Evolutionary conservation across 2,888 invertebrate species (phyloP).

Genomic region (Prostheceraeus crozeri): DNA sequence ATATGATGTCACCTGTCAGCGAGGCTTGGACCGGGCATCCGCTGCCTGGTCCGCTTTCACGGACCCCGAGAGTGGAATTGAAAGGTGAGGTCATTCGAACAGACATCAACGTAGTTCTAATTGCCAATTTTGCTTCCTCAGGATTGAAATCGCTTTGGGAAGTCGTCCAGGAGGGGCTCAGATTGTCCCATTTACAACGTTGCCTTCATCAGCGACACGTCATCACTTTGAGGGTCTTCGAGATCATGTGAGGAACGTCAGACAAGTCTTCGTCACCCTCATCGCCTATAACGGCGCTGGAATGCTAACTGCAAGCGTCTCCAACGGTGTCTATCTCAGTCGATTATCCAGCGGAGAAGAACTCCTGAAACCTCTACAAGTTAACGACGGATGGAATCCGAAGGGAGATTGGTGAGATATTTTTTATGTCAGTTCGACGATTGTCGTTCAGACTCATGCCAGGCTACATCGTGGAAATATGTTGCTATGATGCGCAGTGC

Average conservation of each 20-base stretch:
- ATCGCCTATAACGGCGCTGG: slow-evolving; percentile 46
- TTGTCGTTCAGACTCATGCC: not conserved
- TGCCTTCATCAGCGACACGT: slow-evolving; percentile 1
- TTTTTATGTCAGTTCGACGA: not conserved
- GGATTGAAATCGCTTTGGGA: slow-evolving; percentile 33
- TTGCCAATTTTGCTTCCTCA: too few species aligned
- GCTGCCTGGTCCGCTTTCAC: slow-evolving; percentile 2
- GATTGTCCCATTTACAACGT: slow-evolving; percentile 15
- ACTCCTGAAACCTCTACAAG: slow-evolving; percentile 42
- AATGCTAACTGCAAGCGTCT: slow-evolving; percentile 43
- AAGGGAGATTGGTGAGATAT: slow-evolving; percentile 44
- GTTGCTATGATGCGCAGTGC: too few species aligned
- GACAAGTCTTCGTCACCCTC: slow-evolving; percentile 45
- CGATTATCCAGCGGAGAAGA: slow-evolving; percentile 44
- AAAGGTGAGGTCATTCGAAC: too few species aligned
- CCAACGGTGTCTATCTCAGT: slow-evolving; percentile 46
- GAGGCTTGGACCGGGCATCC: not conserved
- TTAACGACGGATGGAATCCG: slow-evolving; percentile 42
- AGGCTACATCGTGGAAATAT: too few species aligned
- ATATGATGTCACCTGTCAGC: not conserved
- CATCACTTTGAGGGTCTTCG: too few species aligned
- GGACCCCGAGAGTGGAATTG: slow-evolving; percentile 15
- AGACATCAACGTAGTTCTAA: too few species aligned
- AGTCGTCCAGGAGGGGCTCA: slow-evolving; percentile 36
- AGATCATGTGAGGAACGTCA: too few species aligned